These are phyloP conservation scores for Uria lomvia DNA, from an alignment of 2,113 vertebrate genomes.

Conservation along the genomic window DNA sequence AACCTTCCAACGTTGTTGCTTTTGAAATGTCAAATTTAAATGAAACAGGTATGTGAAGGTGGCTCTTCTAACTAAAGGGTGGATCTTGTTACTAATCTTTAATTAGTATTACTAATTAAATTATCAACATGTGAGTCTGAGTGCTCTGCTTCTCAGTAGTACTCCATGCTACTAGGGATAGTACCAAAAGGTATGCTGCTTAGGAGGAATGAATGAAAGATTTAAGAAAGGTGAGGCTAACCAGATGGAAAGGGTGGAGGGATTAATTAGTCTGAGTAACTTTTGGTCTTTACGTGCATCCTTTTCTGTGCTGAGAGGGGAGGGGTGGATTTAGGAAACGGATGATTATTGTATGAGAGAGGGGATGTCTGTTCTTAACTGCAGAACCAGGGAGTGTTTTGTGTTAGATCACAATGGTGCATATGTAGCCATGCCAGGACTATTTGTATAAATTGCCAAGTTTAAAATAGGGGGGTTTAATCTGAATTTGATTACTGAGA, in stretches of 20 bases:
- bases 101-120: neutral
- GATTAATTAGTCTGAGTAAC: neutral
- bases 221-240: neutral
- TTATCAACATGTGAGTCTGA: neutral
- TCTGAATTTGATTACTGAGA: neutral
- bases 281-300: neutral
- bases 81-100: conserved; percentile 3
- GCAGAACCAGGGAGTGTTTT: neutral
- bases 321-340: neutral
- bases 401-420: neutral
- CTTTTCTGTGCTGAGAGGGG: neutral
- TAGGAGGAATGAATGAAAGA: neutral
- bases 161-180: neutral
- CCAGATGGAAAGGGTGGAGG: neutral
- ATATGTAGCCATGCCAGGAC: neutral
- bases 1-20: neutral
- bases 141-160: neutral
- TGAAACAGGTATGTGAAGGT: conserved; percentile 19
- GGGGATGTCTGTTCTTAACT: neutral
- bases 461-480: neutral
- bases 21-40: conserved; percentile 37
- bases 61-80: neutral
- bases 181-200: neutral
- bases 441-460: neutral
- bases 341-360: neutral